phyloP scores from a whole-genome alignment of 1,140 invertebrate genomes.

The Drosophila bifasciata region DNA sequence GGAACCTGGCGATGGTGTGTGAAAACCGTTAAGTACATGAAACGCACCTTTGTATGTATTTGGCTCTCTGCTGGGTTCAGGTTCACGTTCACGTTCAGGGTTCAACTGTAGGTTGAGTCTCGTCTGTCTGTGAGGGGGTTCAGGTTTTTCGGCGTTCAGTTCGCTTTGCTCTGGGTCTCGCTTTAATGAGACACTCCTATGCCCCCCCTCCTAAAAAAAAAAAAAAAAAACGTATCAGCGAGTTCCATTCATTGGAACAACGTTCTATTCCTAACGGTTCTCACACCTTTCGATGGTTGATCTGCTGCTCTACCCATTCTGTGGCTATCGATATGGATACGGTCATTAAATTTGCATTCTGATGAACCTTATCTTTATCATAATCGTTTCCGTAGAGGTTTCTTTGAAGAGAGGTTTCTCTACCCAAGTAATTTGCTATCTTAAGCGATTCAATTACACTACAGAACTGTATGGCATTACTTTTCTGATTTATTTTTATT shows the following conservation, averaged over 20 bases:
- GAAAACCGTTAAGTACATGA: slow-evolving; percentile 69
- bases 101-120: slow-evolving; percentile 30
- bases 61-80: slow-evolving; percentile 8
- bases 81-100: slow-evolving; percentile 32
- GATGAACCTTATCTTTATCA: slow-evolving; percentile 3
- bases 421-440: slow-evolving; percentile 28
- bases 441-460: slow-evolving; percentile 20
- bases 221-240: slow-evolving; percentile 37
- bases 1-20: slow-evolving; percentile 53
- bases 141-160: slow-evolving; percentile 13
- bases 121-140: slow-evolving; percentile 26
- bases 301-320: neutral
- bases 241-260: slow-evolving; percentile 18
- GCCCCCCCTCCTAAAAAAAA: no score
- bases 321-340: slow-evolving; percentile 46
- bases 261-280: slow-evolving; percentile 52
- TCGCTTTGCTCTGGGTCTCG: slow-evolving; percentile 21
- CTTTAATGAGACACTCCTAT: neutral
- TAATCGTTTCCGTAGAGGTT: neutral
- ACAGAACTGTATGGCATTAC: no score
- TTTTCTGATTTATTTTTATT: slow-evolving; percentile 24
- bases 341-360: slow-evolving; percentile 61
- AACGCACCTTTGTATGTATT: neutral
- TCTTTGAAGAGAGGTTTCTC: slow-evolving; percentile 11
- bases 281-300: slow-evolving; percentile 27